Conservation (phyloP, 2,797 vertebrate species). For the Cygnus olor region DNA sequence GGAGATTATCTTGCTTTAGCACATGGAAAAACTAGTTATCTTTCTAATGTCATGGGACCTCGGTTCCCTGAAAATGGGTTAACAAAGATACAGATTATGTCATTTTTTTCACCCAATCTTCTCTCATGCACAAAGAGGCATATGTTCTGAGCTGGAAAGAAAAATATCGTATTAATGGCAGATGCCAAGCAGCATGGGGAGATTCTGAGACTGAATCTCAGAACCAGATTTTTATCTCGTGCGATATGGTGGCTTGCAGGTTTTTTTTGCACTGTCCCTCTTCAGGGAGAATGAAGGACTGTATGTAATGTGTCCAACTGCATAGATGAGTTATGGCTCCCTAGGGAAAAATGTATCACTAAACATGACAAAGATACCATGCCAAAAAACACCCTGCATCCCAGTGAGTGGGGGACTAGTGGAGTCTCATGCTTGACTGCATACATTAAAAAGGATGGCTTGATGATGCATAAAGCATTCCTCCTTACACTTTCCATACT, state of each 20-base stretch:
- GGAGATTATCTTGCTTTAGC: neutral
- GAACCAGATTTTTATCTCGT: neutral
- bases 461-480: neutral
- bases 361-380: neutral
- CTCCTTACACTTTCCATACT: neutral
- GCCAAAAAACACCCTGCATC: neutral
- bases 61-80: constrained; percentile 31
- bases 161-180: neutral
- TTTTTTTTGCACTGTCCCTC: neutral
- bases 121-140: constrained; percentile 12
- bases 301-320: neutral
- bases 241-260: neutral
- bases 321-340: neutral
- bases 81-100: constrained; percentile 12
- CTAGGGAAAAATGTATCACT: neutral
- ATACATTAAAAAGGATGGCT: neutral
- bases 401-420: neutral
- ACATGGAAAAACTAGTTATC: neutral
- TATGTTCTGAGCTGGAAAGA: neutral
- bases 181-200: neutral
- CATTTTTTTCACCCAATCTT: neutral
- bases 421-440: constrained; percentile 15
- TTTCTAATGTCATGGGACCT: neutral
- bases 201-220: neutral
- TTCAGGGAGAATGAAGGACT: neutral